A percentile compares a stretch with the other conserved stretches of the same genome.
Evolutionary conservation across 2,888 invertebrate genomes (phyloP).

Genomic region (Euplexia lucipara): DNA sequence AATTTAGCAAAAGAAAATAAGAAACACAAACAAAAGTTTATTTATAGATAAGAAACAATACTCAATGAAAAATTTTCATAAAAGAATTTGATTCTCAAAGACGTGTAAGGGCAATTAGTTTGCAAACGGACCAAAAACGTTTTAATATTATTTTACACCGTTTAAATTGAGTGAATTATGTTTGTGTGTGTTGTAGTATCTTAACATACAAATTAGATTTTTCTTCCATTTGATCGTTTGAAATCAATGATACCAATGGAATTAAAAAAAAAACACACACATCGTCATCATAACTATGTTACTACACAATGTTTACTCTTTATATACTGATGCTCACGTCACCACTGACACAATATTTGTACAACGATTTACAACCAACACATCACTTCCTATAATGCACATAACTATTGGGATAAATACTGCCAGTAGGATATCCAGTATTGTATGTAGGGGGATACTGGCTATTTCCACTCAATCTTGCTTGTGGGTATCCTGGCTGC

Average conservation of each 20-base stretch:
- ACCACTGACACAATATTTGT: not conserved
- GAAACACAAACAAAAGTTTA: not conserved
- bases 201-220: too few relatives aligned
- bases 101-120: not conserved
- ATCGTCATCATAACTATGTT: too few relatives aligned
- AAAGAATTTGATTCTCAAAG: not conserved
- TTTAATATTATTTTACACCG: too few relatives aligned
- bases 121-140: not conserved
- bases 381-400: conserved; percentile 42
- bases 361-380: conserved; percentile 8
- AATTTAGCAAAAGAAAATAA: not conserved
- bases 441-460: conserved; percentile 34
- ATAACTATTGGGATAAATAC: conserved; percentile 36
- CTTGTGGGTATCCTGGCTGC: conserved; percentile 31
- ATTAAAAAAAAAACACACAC: too few relatives aligned
- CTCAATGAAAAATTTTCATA: not conserved
- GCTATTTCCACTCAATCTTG: conserved; percentile 38
- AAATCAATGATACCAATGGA: too few relatives aligned
- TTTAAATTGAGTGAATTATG: too few relatives aligned
- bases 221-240: too few relatives aligned
- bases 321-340: conserved; percentile 8
- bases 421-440: conserved; percentile 36
- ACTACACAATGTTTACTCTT: not conserved
- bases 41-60: not conserved
- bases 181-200: too few relatives aligned